Evolutionary conservation across 2,888 invertebrate genomes (phyloP).

Genomic region (Drosophila suboccidentalis): DNA sequence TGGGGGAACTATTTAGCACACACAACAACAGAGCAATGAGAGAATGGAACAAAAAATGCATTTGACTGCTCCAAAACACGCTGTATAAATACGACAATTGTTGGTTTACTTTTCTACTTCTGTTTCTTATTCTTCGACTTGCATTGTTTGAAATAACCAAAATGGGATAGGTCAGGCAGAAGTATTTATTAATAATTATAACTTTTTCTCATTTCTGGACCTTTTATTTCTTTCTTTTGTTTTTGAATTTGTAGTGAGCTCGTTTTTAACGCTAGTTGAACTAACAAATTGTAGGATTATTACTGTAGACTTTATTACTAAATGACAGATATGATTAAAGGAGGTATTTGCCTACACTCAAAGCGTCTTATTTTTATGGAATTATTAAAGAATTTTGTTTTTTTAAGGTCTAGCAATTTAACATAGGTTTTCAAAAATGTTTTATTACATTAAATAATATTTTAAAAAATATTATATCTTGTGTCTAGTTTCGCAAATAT

Average conservation of each 20-base stretch:
- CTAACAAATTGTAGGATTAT: not conserved
- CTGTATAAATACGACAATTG: conserved; percentile 54
- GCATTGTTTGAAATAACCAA: conserved; percentile 12
- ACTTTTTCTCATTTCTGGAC: not conserved
- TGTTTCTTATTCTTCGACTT: not conserved
- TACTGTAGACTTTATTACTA: not conserved
- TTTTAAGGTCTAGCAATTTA: too few species aligned
- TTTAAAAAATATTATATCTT: too few species aligned
- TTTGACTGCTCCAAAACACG: conserved; percentile 59
- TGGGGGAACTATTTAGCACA: conserved; percentile 82
- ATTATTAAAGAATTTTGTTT: too few species aligned
- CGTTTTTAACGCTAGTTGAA: conserved; percentile 3
- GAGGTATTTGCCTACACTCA: not conserved
- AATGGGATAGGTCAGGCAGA: conserved; percentile 27
- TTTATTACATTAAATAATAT: too few species aligned
- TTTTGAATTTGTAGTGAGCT: too few species aligned
- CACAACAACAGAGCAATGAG: conserved; percentile 53
- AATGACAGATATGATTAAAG: not conserved
- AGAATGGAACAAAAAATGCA: conserved; percentile 43
- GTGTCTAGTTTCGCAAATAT: too few species aligned
- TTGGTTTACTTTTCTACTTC: conserved; percentile 14
- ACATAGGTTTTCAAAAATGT: too few species aligned
- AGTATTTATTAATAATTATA: not conserved
- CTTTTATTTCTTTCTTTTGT: not conserved
- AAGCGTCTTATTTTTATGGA: too few species aligned